phyloP scores from a whole-genome alignment of 1,140 invertebrate species.

The Cherax destructor region DNA sequence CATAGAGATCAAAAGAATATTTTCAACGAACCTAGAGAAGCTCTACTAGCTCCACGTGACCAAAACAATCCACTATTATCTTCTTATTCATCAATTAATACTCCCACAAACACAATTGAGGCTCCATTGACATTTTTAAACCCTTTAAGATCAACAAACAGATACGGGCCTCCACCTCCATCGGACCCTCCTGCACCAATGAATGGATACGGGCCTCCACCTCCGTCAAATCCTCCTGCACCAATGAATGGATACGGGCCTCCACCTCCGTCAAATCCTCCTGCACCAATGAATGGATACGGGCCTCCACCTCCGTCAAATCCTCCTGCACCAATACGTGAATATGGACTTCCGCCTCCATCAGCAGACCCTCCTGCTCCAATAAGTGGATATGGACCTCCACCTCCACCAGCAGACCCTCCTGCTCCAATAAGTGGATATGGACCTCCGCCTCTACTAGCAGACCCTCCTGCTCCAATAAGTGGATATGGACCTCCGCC shows the following conservation, averaged over 20 bases:
- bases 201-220: slow-evolving; percentile 17
- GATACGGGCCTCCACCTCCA: neutral
- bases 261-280: slow-evolving; percentile 6
- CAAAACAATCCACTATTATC: neutral
- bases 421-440: slow-evolving; percentile 16
- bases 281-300: neutral
- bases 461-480: neutral
- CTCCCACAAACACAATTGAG: neutral
- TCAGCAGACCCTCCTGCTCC: neutral
- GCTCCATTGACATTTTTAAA: neutral
- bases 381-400: slow-evolving; percentile 7
- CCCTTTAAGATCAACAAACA: neutral
- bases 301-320: slow-evolving; percentile 8
- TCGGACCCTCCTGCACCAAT: neutral
- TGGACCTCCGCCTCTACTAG: neutral
- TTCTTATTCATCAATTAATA: slow-evolving; percentile 30
- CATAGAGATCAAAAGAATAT: neutral
- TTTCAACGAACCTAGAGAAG: neutral
- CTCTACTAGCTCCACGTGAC: neutral
- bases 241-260: slow-evolving; percentile 30
- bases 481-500: slow-evolving; percentile 13
- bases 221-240: neutral
- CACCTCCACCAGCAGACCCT: slow-evolving; percentile 14
- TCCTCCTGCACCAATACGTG: slow-evolving; percentile 23
- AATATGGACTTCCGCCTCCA: slow-evolving; percentile 9